Evolutionary conservation across 30 jellyfish, hydroid and myxozoan species (phyloP), one percentile per base, ranked within the genome.

Genomic region (Aurelia aurita): DNA sequence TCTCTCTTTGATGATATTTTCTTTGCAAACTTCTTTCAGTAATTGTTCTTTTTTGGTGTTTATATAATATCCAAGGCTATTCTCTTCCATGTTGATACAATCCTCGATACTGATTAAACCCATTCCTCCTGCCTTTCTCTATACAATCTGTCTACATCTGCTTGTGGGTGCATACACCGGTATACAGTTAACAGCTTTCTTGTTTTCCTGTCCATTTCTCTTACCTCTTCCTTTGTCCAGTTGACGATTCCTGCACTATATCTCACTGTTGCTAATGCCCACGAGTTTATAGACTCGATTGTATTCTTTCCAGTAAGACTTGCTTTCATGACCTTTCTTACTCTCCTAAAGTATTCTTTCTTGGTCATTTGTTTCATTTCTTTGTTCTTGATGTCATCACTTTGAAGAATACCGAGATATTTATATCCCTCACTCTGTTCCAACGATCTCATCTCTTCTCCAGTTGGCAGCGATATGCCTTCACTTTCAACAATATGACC

Each of bases 1-100:
- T 20, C 72, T 59, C 72, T 59, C 35, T 8, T 59, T 59, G 72
- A 60, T 60, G 72, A 60, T 60, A 11, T 60, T 58, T 60, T 60
- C 72, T 60, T 60, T 0, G 72, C 3, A 60, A 12, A 60, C 47
- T 60, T 60, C 72, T 60, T 9, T 60, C 26, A 60, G 27, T 60
- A 2, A 32, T 58, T 18, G 72, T 11, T 14, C 72, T 60, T 9
- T 31, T 35, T 60, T 60, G 9, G 72, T 60, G 32, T 60, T 60
- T 14, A 21, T 60, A 60, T 60, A 11, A 60, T 60, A 60, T 60
- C 31, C 72, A 3, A 60, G 72, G 46, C 72, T 60, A 60, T 60
- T 60, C 3, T 60, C 72, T 60, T 60, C 72, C 8, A 60, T 14
- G 19, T 5, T 60, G 27, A 60, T 21, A 18, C 19, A 60, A 9